Evolutionary conservation across 2,888 invertebrate species (phyloP), one percentile per base, ranked within the genome.

Genomic region (Lacanobia wlatinum): DNA sequence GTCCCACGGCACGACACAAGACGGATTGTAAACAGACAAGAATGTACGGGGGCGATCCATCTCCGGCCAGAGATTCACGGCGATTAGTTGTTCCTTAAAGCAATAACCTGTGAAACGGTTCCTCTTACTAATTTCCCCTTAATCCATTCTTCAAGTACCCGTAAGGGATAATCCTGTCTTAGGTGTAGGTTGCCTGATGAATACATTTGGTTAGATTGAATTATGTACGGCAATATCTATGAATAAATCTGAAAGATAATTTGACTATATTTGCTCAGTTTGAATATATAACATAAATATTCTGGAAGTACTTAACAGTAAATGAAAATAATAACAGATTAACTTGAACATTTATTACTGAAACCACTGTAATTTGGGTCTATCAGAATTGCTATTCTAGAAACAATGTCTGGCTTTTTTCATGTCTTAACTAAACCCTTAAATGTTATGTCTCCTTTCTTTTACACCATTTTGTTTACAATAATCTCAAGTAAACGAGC

Each of bases 11-110:
- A 55, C 89, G 87, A 83, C 83, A 80, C 76, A 89, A 89, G 89
- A 91, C 85, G 83, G 85, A 88, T 88, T 85, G 89, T 90, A 91
- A 92, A 92, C 89, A 90, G 84, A 70, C 84, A 72, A 88, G 90
- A 93, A 92, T 91, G 90, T 90, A 90, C 89, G 91, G 90, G 87
- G 92, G 91, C 90, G 90, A 90, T 90, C 83, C 84, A 84, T 92
- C 91, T 90, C 82, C 79, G 81, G 72, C 82, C 78, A 85, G 84
- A 83, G 87, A 90, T 88, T 83, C 84, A 83, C 84, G 75, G 78
- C 86, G 84, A 90, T 90, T 88, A 88, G 86, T 90, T 87, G 86
- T 87, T 87, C 84, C 87, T 67, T 70, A 77, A 83, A 80, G 86
- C 88, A 91, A 92, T 91, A 90, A 87, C 83, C 87, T 87, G 86